Evolutionary conservation across 2,888 invertebrate species (phyloP), one percentile per base, ranked within the genome.

Genomic region (Agrochola lota): DNA sequence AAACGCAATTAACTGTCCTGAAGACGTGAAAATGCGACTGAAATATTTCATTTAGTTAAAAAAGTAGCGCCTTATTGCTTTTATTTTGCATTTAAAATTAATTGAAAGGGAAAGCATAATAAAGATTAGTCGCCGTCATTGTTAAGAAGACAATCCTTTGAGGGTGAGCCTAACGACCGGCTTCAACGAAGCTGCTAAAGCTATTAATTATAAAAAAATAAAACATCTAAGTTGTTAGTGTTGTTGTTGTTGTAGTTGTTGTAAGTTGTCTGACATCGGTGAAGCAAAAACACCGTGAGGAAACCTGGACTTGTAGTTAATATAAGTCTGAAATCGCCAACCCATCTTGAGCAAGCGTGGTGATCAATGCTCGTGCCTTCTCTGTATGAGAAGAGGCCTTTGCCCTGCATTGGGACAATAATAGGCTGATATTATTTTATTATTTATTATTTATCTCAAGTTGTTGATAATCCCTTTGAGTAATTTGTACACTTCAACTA

Each of bases 41-140:
- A 59, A 81, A 85, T 77, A 55, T 63, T 73, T 81, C 8, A 76
- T 77, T 79, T 63, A 59, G 64, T 76, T 35, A 35, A 64, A 71
- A 70, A 75, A 63, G 30, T 70, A 67, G 49, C 26, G 62, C 57
- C n/a, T 75, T 84, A 71, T 77, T 77, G 70, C 80, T 78, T 68
- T 71, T 57, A 69, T 80, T 87, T 85, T 78, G 63, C 59, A 75
- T 86, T 85, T 77, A 73, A 78, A 75, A 77, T 83, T 80, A 86
- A 77, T 85, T 77, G 55, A 23, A 79, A 80, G 70, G 59, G 71
- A 77, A 83, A 73, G 66, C 77, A 87, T 84, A 66, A 78, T 68
- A 80, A 76, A 62, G 59, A 81, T 83, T 84, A 81, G 73, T 81
- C 55, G 55, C 59, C 67, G 40, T 68, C 46, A 40, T 67, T 83